A percentile compares a stretch with the other conserved stretches of the same genome.
These are phyloP conservation scores for Lumbricus terrestris DNA, from an alignment of 2,888 invertebrate genomes.

Conservation along the genomic window DNA sequence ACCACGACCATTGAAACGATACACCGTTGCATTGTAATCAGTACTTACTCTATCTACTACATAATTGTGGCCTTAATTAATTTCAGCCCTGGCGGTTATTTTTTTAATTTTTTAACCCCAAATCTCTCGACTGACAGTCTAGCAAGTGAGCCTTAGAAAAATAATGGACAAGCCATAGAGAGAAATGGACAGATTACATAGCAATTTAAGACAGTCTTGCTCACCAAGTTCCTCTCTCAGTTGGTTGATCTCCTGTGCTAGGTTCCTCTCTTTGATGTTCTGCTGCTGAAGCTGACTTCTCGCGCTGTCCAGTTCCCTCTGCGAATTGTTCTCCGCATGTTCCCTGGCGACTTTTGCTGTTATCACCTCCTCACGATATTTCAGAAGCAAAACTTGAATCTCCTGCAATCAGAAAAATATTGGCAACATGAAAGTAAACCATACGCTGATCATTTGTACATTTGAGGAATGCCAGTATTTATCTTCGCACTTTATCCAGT, in stretches of 20 bases:
- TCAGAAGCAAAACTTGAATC: slow-evolving; percentile 79
- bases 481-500: too few relatives aligned
- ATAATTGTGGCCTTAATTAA: too few relatives aligned
- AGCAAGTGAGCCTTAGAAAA: neutral
- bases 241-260: slow-evolving; percentile 61
- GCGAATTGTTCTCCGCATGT: slow-evolving; percentile 72
- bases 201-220: slow-evolving; percentile 14
- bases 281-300: slow-evolving; percentile 66
- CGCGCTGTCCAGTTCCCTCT: slow-evolving; percentile 63
- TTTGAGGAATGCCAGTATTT: neutral
- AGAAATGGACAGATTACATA: neutral
- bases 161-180: neutral
- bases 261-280: slow-evolving; percentile 62
- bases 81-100: too few relatives aligned
- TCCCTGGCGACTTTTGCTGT: slow-evolving; percentile 81
- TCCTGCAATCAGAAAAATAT: slow-evolving; percentile 64
- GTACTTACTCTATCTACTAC: too few relatives aligned
- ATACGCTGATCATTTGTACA: neutral
- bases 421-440: neutral
- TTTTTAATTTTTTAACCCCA: too few relatives aligned
- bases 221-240: slow-evolving; percentile 59
- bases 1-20: too few relatives aligned
- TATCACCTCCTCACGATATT: slow-evolving; percentile 85
- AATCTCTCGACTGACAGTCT: too few relatives aligned
- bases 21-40: too few relatives aligned